Evolutionary conservation across 2,113 vertebrate genomes (phyloP), one percentile per base, ranked within the genome.

Genomic region (Pedetes capensis): DNA sequence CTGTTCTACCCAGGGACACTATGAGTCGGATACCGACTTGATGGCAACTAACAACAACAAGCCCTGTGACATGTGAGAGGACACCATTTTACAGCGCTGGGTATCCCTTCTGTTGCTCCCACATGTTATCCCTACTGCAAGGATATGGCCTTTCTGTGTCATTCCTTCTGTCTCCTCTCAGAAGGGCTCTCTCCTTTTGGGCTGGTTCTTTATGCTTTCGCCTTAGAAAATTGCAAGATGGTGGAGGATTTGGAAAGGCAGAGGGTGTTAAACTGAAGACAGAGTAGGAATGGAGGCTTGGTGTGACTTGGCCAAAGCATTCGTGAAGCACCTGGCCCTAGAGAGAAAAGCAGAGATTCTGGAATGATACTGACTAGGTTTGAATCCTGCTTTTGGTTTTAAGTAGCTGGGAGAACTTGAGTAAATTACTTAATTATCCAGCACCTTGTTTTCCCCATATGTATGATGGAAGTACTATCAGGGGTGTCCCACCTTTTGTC

Each of bases 181-280:
- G 34, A 76, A 68, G 75, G 12, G 63, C 61, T 85, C 44, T 75
- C 20, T 42, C 75, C 27, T 86, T 76, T n/a, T 4, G 55, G 63
- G 51, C 57, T 37, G 11, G 14, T 37, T 90, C 47, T 64, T 44
- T 64, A 71, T 47, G 59, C 12, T 81, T 88, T 72, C 85, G 37
- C 42, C 37, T 49, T 53, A 20, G 47, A 79, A 39, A 86, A 47
- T 5, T 42, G 39, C 82, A 72, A 91, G 44, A 90, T 66, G 68
- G 18, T 61, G 79, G 83, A 80, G 20, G 53, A 7, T 42, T 93
- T n/a, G 63, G 93, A n/a, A 91, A 96, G 49, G 59, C 39, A 51
- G 64, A 89, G 37, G 25, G 83, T 5, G 61, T 71, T 61, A 55
- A 59, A 61, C 6, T 14, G 27, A 79, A 23, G 53, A 87, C 20